Evolutionary conservation across 1,140 invertebrate species (phyloP).

Genomic region (Drosophila bocki): DNA sequence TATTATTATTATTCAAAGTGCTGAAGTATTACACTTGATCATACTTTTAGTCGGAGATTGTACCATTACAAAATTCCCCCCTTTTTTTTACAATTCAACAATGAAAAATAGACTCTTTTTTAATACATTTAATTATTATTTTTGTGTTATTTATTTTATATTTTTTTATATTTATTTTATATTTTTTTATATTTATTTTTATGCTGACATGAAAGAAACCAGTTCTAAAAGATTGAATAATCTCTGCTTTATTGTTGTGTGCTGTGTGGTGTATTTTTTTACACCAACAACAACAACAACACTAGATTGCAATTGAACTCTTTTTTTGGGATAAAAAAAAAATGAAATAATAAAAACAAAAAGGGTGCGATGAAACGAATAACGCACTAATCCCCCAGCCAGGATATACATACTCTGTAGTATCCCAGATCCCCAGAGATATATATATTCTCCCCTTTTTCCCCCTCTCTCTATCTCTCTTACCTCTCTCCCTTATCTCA

Average conservation of each 20-base stretch:
- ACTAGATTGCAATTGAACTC: conserved; percentile 70
- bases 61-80: not conserved
- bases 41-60: not conserved
- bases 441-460: not conserved
- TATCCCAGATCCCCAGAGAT: conserved; percentile 10
- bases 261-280: conserved; percentile 12
- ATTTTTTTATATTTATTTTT: too few relatives aligned
- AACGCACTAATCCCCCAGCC: conserved; percentile 58
- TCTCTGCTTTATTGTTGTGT: conserved; percentile 7
- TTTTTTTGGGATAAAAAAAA: conserved; percentile 38
- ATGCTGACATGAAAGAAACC: not conserved
- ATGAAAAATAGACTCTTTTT: not conserved
- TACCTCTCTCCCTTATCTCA: not conserved
- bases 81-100: not conserved
- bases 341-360: conserved; percentile 13
- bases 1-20: too few relatives aligned
- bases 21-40: too few relatives aligned
- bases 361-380: conserved; percentile 22
- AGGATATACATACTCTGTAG: conserved; percentile 7
- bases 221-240: not conserved
- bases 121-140: not conserved
- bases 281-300: conserved; percentile 1
- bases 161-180: too few relatives aligned
- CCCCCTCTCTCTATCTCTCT: not conserved
- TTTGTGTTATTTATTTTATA: too few relatives aligned